Evolutionary conservation across 2,888 invertebrate genomes (phyloP).

Genomic region (Andrena bucephala): DNA sequence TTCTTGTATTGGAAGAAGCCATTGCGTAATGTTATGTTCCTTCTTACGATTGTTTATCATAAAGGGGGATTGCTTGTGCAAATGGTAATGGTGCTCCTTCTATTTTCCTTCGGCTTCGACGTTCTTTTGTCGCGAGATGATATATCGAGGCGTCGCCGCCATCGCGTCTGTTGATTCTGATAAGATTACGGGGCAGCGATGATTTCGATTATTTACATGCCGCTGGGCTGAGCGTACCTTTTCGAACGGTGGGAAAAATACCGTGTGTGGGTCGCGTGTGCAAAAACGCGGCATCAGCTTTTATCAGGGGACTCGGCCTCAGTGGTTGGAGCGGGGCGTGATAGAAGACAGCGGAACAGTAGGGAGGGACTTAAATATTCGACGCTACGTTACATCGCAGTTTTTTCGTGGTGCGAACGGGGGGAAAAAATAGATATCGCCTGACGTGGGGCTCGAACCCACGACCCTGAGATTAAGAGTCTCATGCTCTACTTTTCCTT

Average conservation of each 20-base stretch:
- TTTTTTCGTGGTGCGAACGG: neutral
- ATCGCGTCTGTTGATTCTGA: slow-evolving; percentile 44
- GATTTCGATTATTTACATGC: slow-evolving; percentile 48
- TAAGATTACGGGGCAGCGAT: slow-evolving; percentile 58
- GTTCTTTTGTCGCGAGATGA: neutral
- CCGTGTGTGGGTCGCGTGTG: slow-evolving; percentile 17
- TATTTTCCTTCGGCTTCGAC: neutral
- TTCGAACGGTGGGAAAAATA: slow-evolving; percentile 34
- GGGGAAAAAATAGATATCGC: slow-evolving; percentile 52
- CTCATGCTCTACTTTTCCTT: slow-evolving; percentile 76
- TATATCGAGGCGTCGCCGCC: slow-evolving; percentile 23
- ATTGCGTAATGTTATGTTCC: too few species aligned
- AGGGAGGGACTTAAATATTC: slow-evolving; percentile 15
- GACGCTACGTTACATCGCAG: neutral
- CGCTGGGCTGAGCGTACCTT: slow-evolving; percentile 13
- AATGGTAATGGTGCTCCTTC: neutral
- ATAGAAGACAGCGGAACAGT: neutral
- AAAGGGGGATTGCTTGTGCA: too few species aligned
- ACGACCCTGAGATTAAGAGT: slow-evolving; percentile 80
- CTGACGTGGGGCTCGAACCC: slow-evolving; percentile 79
- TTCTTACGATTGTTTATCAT: too few species aligned
- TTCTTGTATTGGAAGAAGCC: too few species aligned
- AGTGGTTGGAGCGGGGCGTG: neutral
- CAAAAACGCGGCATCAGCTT: slow-evolving; percentile 4
- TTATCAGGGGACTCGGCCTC: neutral